Evolutionary conservation across 37 sponge, comb jelly and placozoan species (phyloP), one percentile per base, ranked within the genome.

Genomic region (Hormiphora californensis): DNA sequence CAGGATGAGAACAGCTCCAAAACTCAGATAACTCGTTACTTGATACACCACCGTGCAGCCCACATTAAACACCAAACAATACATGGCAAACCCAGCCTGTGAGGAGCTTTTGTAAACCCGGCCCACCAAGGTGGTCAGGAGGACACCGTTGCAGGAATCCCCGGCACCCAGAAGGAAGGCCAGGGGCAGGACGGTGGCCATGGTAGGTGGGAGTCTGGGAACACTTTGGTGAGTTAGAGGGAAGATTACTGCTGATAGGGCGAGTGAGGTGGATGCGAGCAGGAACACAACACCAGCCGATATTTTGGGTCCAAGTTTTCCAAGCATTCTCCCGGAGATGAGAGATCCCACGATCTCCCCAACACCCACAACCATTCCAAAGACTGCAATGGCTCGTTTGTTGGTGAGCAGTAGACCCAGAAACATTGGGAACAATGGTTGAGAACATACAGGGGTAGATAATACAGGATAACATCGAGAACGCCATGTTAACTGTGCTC

Each of bases 391-490:
- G 23, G 40, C 8, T 46, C 35, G 41, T 19, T 73, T 73, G 28
- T 73, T 36, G 0, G 41, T 1, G 9, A 73, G 46, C 23, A 73
- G 81, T 41, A 0, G 9, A 19, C 81, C 81, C 7, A 73, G 40
- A 28, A 73, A 73, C 81, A 73, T 73, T n/a, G 41, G 81, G 81
- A 4, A 43, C 81, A 11, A 73, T n/a, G 21, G 81, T 73, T 1
- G 36, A 36, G 81, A 41, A 73, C 44, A 73, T 33, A 11, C 21
- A 9, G 46, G 81, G 81, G 46, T 36, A 73, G 27, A 73, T 46
- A 41, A 46, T 46, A 73, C 81, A 73, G 23, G n/a, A 21, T 11
- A 22, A 41, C 81, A 73, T 73, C 11, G 46, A 43, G 15, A 73
- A 25, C 12, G 43, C 44, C 81, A 73, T 4, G 46, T 73, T 73